These are phyloP conservation scores for Saguinus midas DNA, from an alignment of 2,113 vertebrate genomes.

Conservation along the genomic window DNA sequence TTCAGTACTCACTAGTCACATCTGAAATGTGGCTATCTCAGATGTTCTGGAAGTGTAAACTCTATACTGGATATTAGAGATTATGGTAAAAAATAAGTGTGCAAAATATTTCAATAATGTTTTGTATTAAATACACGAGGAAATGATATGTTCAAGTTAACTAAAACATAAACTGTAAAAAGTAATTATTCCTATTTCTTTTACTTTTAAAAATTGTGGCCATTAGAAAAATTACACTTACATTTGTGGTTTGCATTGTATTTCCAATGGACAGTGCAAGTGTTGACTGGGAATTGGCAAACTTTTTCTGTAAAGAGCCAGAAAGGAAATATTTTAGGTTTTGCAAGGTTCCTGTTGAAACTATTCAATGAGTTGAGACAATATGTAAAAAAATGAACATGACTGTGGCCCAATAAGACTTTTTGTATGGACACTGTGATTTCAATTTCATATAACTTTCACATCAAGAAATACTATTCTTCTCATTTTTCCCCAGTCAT, in stretches of 20 bases:
- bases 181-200: neutral
- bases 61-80: neutral
- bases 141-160: neutral
- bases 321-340: neutral
- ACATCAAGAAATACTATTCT: neutral
- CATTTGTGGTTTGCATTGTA: neutral
- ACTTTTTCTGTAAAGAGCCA: neutral
- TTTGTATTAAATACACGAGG: neutral
- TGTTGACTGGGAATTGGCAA: neutral
- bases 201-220: neutral
- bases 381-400: neutral
- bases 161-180: slow-evolving; percentile 1
- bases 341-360: neutral
- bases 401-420: neutral
- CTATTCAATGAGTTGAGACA: neutral
- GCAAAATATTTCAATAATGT: neutral
- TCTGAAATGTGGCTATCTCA: neutral
- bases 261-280: neutral
- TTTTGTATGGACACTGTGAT: neutral
- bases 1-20: neutral
- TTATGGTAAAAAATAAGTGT: neutral
- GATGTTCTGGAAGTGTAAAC: neutral
- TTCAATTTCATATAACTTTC: slow-evolving; percentile 10
- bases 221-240: neutral
- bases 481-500: neutral